A percentile compares a stretch with the other conserved stretches of the same genome.
Conservation (phyloP, 2,888 invertebrate species). For the Pollenia griseotomentosa region DNA sequence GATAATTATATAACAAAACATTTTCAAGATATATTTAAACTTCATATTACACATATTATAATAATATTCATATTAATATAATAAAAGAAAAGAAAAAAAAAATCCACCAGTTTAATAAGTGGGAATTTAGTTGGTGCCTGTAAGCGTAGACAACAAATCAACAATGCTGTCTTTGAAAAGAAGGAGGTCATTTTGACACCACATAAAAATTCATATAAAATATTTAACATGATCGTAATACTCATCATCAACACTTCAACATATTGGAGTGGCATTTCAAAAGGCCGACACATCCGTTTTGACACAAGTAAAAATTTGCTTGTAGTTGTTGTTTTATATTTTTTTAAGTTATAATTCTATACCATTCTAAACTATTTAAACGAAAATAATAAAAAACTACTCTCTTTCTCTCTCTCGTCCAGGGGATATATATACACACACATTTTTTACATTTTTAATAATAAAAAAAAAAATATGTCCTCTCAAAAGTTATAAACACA, state of each 20-base stretch:
- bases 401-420: background rate
- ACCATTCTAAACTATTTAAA: constrained; percentile 41
- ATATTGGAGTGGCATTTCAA: constrained; percentile 70
- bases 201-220: constrained; percentile 30
- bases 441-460: background rate
- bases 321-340: background rate
- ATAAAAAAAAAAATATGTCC: constrained; percentile 1
- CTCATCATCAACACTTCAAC: constrained; percentile 55
- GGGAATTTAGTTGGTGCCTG: constrained; percentile 1
- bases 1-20: constrained; percentile 31
- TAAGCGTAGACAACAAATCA: constrained; percentile 15
- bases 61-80: background rate
- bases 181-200: constrained; percentile 45
- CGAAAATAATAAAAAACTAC: constrained; percentile 31
- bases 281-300: constrained; percentile 74
- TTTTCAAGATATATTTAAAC: constrained; percentile 5
- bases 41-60: too few species aligned
- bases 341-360: constrained; percentile 25
- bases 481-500: constrained; percentile 22
- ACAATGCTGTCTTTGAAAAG: constrained; percentile 25
- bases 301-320: constrained; percentile 67
- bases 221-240: constrained; percentile 58
- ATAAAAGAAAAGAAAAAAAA: background rate
- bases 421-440: background rate
- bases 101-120: constrained; percentile 20